These are phyloP conservation scores for Drosophila yakuba DNA, from an alignment of 1,140 invertebrate species.

Conservation along the genomic window DNA sequence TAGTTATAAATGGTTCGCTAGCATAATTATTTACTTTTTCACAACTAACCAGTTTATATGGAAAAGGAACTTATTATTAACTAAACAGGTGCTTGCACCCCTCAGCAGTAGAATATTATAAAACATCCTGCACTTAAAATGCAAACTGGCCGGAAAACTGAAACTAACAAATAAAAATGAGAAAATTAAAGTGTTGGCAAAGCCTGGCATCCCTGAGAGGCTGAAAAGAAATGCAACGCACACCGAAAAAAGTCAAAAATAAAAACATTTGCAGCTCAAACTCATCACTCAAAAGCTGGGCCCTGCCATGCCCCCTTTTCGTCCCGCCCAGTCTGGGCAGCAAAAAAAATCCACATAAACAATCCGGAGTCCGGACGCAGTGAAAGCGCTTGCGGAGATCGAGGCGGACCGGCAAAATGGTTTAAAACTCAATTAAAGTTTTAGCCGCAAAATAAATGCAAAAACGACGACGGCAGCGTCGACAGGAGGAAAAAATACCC, in stretches of 20 bases:
- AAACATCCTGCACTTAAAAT: conserved; percentile 23
- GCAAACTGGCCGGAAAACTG: conserved; percentile 26
- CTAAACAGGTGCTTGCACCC: not conserved
- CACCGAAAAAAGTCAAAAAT: conserved; percentile 11
- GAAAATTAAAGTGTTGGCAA: conserved; percentile 51
- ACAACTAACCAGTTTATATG: not conserved
- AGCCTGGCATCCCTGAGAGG: conserved; percentile 10
- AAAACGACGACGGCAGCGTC: conserved; percentile 59
- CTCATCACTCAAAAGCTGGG: conserved; percentile 71
- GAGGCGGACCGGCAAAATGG: conserved; percentile 69
- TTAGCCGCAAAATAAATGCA: conserved; percentile 84
- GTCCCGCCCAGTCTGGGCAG: conserved; percentile 2
- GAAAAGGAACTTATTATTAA: not conserved
- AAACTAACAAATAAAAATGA: conserved; percentile 25
- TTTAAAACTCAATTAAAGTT: conserved; percentile 85
- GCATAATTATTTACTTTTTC: not conserved
- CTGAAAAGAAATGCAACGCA: conserved; percentile 19
- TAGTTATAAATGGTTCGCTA: too few relatives aligned
- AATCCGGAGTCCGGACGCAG: conserved; percentile 45
- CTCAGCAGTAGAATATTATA: not conserved
- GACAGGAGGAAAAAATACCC: conserved; percentile 52
- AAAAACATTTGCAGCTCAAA: conserved; percentile 55
- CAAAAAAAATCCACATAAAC: conserved; percentile 58
- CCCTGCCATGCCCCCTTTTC: conserved; percentile 14
- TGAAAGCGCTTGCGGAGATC: conserved; percentile 19